Conservation (phyloP, 2,113 vertebrate genomes). For the Cichladusa arquata region DNA sequence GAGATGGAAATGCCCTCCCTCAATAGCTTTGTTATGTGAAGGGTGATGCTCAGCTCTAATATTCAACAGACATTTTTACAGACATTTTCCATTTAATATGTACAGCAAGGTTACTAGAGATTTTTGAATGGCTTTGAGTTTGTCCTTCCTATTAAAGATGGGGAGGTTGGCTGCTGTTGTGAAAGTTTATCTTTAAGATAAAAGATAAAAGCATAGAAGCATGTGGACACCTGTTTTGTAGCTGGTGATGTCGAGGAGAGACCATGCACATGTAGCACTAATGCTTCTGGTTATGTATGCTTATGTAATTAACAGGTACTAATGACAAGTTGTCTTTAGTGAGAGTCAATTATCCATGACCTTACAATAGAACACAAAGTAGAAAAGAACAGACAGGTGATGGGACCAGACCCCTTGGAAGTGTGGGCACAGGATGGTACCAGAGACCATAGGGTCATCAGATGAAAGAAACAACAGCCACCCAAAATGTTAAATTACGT, state of each 20-base stretch:
- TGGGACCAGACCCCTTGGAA: neutral
- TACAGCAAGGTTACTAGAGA: neutral
- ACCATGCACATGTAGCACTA: rapidly evolving
- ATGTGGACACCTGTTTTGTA: neutral
- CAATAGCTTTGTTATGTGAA: neutral
- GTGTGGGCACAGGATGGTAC: neutral
- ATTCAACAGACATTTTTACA: neutral
- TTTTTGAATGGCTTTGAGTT: neutral
- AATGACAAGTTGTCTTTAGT: neutral
- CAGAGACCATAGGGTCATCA: neutral
- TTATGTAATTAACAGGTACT: neutral
- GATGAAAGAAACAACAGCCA: neutral
- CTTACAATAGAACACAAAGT: neutral
- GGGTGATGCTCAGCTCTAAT: neutral
- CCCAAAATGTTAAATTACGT: neutral
- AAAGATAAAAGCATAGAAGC: neutral
- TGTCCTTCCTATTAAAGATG: neutral
- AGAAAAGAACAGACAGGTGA: neutral
- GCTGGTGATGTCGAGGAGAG: neutral
- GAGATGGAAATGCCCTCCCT: neutral
- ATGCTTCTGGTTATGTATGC: neutral
- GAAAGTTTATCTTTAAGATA: neutral
- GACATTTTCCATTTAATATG: neutral
- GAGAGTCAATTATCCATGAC: neutral
- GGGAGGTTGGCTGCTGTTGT: neutral